phyloP scores from a whole-genome alignment of 2,113 vertebrate species.

The Neolamprologus modestus region DNA sequence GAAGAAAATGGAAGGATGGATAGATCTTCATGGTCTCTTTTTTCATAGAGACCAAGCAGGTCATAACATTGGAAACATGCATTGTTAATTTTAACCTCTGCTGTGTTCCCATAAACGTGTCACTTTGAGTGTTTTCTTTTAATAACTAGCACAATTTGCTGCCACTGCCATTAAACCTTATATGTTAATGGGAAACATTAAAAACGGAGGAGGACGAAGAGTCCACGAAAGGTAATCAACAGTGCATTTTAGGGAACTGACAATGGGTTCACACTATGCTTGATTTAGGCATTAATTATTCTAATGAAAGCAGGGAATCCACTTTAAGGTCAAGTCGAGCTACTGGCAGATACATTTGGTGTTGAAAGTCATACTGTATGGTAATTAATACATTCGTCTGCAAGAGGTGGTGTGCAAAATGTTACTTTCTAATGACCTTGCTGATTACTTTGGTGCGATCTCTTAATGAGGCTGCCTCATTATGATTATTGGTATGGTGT shows the following conservation, averaged over 20 bases:
- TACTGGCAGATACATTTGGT: constrained; percentile 40
- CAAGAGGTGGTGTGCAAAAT: constrained; percentile 6
- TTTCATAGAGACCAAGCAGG: neutral
- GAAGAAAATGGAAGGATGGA: neutral
- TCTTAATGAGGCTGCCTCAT: constrained; percentile 20
- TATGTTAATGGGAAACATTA: constrained; percentile 55
- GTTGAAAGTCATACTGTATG: constrained; percentile 28
- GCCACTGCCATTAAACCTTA: constrained; percentile 31
- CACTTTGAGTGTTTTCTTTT: constrained; percentile 8
- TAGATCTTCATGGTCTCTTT: neutral
- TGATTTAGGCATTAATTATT: constrained; percentile 66
- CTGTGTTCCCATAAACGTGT: neutral
- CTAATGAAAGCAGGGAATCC: constrained; percentile 58
- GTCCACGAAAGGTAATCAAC: constrained; percentile 36
- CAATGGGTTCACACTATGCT: constrained; percentile 15
- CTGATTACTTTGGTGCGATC: neutral
- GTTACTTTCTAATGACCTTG: constrained; percentile 52
- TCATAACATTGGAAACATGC: neutral
- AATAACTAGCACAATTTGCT: constrained; percentile 16
- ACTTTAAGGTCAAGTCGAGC: constrained; percentile 61
- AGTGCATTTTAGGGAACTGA: constrained; percentile 16
- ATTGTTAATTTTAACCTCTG: constrained; percentile 2
- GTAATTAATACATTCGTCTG: constrained; percentile 45
- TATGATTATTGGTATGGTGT: constrained; percentile 11
- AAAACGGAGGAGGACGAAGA: constrained; percentile 12